Conservation (phyloP, 2,888 invertebrate species). For the Temnothorax ravouxi region DNA sequence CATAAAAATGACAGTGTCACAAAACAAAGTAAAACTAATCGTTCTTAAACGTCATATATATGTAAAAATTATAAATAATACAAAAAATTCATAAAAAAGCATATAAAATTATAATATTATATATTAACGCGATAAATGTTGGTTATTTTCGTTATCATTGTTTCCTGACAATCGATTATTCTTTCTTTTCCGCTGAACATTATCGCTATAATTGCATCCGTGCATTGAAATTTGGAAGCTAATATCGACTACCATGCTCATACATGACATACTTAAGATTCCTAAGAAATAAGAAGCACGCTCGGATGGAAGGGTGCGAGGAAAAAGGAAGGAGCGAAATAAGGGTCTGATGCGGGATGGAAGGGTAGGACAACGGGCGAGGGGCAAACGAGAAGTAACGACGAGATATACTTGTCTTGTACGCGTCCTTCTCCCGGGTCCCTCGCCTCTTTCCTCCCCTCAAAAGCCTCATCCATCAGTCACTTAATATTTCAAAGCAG, state of each 20-base stretch:
- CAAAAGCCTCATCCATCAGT: slow-evolving; percentile 85
- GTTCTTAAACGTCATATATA: not conserved
- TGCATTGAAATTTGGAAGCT: slow-evolving; percentile 17
- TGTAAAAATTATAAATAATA: not conserved
- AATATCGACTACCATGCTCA: slow-evolving; percentile 5
- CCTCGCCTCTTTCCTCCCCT: slow-evolving; percentile 71
- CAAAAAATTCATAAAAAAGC: slow-evolving; percentile 1
- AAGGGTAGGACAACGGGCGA: slow-evolving; percentile 45
- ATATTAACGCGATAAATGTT: not conserved
- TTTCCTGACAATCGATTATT: not conserved
- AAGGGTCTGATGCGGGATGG: slow-evolving; percentile 58
- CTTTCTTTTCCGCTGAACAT: not conserved
- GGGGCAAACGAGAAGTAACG: slow-evolving; percentile 42
- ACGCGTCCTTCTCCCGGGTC: slow-evolving; percentile 35
- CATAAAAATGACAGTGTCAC: not conserved
- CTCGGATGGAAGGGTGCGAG: slow-evolving; percentile 33
- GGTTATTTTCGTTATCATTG: not conserved
- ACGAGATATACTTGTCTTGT: slow-evolving; percentile 48
- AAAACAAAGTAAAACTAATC: not conserved
- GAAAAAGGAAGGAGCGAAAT: slow-evolving; percentile 2
- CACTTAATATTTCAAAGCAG: slow-evolving; percentile 85
- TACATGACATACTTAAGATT: slow-evolving; percentile 64
- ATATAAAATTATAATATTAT: not conserved
- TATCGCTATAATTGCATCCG: slow-evolving; percentile 7
- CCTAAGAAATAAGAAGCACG: slow-evolving; percentile 63